Percentiles rank a stretch among this genome's conserved stretches.
Evolutionary conservation across 2,113 vertebrate genomes (phyloP).

Genomic region (Strix uralensis): DNA sequence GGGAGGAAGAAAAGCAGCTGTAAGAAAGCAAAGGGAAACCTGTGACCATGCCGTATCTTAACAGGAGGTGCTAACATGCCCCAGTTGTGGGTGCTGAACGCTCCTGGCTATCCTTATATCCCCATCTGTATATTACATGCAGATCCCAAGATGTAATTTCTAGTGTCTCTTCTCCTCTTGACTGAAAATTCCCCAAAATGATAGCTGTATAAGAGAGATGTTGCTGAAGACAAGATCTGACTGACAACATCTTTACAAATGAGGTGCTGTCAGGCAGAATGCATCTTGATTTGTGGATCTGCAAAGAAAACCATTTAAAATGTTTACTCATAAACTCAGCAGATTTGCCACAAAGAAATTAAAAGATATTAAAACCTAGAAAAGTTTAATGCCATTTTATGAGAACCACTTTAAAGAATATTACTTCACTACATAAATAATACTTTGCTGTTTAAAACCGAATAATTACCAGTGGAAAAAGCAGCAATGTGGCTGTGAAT

Average conservation of each 20-base stretch:
- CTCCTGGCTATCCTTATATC: neutral
- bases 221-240: neutral
- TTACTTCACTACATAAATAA: neutral
- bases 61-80: neutral
- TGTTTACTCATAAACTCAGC: neutral
- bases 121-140: neutral
- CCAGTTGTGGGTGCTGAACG: rapidly evolving
- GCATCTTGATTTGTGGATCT: conserved; percentile 1
- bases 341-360: conserved; percentile 7
- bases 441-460: neutral
- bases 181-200: neutral
- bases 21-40: neutral
- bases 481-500: neutral
- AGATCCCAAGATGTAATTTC: neutral
- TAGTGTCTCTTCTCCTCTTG: neutral
- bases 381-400: neutral
- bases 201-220: neutral
- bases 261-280: neutral
- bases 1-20: neutral
- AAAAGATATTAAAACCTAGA: neutral
- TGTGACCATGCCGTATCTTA: neutral
- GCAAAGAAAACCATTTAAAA: neutral
- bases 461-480: neutral
- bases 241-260: neutral
- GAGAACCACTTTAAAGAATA: neutral